Base-by-base conservation (phyloP, 2,888 invertebrate species). In the Cremastinae sp. region DNA sequence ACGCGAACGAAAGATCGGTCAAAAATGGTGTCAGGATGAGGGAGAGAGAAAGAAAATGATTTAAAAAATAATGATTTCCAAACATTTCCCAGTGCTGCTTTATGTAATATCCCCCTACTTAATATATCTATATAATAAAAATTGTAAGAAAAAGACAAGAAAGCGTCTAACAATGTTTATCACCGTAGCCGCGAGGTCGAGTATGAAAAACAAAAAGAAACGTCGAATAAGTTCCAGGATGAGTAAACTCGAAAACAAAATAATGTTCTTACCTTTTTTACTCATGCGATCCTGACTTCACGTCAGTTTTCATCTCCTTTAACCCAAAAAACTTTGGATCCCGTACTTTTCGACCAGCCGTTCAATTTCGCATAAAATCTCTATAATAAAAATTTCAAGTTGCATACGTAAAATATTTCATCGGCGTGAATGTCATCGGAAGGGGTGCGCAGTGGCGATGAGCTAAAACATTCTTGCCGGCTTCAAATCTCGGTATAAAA, bases 21-120 rank as follows among this genome's bases (percentile, higher is more conserved):
- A 41, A 65, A 41, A 53, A 41, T 65, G 59, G 47, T 28, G 37
- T 43, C 53, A 49, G 51, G 58, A 22, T 43, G 45, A 58, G 9
- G 55, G 12, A 51, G 35, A 41, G 39, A 28, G 47, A 62, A 4
- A 28, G 41, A 18, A 43, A 43, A 20, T 47, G 47, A 68, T 5
- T n/a, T 10, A 68, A 39, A 68, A 41, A 81, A 61, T 68, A 81
- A 83, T 74, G 80, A 84, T 87, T 87, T 86, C 82, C 83, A 83
- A 77, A 85, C 81, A 82, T 84, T 85, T 85, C 83, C 83, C 84
- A 86, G 80, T 85, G 84, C 85, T 87, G 87, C 88, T 88, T 87
- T 87, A 85, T 87, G 86, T 87, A 88, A 87, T 88, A 86, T 77
- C 83, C 69, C 62, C 84, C 83, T 84, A 85, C 83, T 86, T 83